phyloP scores from a whole-genome alignment of 2,888 invertebrate species.

The Cyaniris semiargus region DNA sequence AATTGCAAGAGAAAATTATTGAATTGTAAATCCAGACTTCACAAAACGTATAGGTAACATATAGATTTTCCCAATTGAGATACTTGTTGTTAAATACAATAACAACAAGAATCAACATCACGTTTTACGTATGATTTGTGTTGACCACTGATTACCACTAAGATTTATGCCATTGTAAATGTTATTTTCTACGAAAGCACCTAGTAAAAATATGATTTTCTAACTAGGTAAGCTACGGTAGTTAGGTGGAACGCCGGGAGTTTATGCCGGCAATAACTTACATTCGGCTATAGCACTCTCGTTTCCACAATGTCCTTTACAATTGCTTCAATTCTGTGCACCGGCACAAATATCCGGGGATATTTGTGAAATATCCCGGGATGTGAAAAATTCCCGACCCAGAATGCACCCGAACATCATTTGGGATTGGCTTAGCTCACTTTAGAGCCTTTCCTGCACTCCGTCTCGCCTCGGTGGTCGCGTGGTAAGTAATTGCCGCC shows the following conservation, averaged over 20 bases:
- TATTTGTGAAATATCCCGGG: constrained; percentile 33
- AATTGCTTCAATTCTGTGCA: constrained; percentile 42
- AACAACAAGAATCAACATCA: no score
- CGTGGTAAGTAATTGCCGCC: constrained; percentile 42
- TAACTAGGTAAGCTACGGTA: constrained; percentile 11
- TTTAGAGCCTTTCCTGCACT: constrained; percentile 62
- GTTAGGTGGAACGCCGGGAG: background rate
- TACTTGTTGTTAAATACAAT: background rate
- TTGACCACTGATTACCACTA: background rate
- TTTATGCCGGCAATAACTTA: constrained; percentile 23
- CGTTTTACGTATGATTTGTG: background rate
- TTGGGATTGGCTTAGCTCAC: constrained; percentile 60
- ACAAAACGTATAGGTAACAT: background rate
- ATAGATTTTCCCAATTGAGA: background rate
- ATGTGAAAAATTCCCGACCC: constrained; percentile 47
- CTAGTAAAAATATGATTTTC: background rate
- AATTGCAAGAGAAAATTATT: background rate
- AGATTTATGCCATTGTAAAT: background rate
- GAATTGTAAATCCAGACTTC: background rate
- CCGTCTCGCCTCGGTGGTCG: constrained; percentile 46
- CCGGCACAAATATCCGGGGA: constrained; percentile 42
- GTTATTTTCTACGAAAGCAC: background rate
- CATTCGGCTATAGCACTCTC: constrained; percentile 20
- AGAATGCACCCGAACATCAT: constrained; percentile 49
- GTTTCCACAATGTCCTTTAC: constrained; percentile 42